phyloP scores from a whole-genome alignment of 2,113 vertebrate genomes.

The Spheniscus mendiculus region DNA sequence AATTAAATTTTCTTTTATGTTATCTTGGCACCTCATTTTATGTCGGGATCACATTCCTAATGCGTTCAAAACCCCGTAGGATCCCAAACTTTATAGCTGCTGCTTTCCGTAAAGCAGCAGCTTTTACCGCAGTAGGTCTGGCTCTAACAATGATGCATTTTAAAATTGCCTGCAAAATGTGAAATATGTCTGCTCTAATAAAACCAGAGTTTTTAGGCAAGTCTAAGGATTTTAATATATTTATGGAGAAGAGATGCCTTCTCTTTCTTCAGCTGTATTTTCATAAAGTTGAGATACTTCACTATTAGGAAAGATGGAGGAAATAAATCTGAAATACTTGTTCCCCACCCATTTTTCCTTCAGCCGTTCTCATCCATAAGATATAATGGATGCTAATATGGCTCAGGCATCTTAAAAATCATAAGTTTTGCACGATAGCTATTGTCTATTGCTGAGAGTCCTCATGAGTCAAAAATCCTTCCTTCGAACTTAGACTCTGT shows the following conservation, averaged over 20 bases:
- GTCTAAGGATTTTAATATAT: slow-evolving; percentile 26
- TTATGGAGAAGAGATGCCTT: slow-evolving; percentile 34
- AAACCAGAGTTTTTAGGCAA: slow-evolving; percentile 31
- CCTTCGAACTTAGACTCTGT: slow-evolving; percentile 5
- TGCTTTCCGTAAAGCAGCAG: slow-evolving; percentile 36
- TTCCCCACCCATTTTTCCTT: slow-evolving; percentile 52
- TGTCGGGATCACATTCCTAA: slow-evolving; percentile 14
- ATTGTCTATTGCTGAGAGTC: slow-evolving; percentile 11
- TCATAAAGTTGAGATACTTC: slow-evolving; percentile 64
- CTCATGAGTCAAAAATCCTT: slow-evolving; percentile 44
- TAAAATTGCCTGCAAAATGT: slow-evolving; percentile 17
- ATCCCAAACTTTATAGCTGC: slow-evolving; percentile 65
- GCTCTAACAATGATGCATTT: slow-evolving; percentile 30
- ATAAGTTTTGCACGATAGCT: background rate
- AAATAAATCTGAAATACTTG: slow-evolving; percentile 58
- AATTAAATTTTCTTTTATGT: slow-evolving; percentile 50
- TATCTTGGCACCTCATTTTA: slow-evolving; percentile 50
- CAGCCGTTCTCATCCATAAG: slow-evolving; percentile 8
- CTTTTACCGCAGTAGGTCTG: slow-evolving; percentile 37
- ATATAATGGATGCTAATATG: slow-evolving; percentile 26
- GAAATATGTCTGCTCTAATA: slow-evolving; percentile 41
- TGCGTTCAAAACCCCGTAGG: slow-evolving; percentile 39
- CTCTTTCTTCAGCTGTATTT: slow-evolving; percentile 41
- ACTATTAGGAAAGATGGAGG: slow-evolving; percentile 49
- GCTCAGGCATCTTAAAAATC: background rate